Percentiles rank a stretch among this genome's conserved stretches.
Evolutionary conservation across 2,888 invertebrate species (phyloP).

Genomic region (Leucoma salicis): DNA sequence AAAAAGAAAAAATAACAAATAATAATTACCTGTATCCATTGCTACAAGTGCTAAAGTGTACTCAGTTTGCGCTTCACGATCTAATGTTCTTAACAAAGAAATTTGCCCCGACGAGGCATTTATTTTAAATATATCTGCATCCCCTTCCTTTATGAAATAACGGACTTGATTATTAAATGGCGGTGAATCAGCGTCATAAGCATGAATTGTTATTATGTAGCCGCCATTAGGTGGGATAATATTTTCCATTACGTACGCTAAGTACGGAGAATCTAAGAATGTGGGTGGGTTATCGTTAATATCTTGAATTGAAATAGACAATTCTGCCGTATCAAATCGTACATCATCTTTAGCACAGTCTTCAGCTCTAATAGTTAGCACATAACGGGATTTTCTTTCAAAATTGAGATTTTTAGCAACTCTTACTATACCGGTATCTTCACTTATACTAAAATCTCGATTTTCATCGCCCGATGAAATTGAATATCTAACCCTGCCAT

Average conservation of each 20-base stretch:
- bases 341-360: constrained; percentile 90
- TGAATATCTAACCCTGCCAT: constrained; percentile 95
- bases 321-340: constrained; percentile 89
- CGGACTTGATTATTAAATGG: constrained; percentile 95
- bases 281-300: constrained; percentile 97
- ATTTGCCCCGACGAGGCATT: constrained; percentile 96
- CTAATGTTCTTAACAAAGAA: constrained; percentile 90
- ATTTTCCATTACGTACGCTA: constrained; percentile 96
- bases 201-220: constrained; percentile 91
- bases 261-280: constrained; percentile 96
- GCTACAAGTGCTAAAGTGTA: constrained; percentile 93
- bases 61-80: constrained; percentile 92
- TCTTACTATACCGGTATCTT: constrained; percentile 94
- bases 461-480: constrained; percentile 95
- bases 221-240: constrained; percentile 90
- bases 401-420: constrained; percentile 97
- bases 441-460: constrained; percentile 94
- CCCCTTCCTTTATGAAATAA: constrained; percentile 96
- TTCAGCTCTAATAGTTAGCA: constrained; percentile 92
- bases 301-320: constrained; percentile 92
- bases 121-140: constrained; percentile 94
- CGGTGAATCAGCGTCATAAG: constrained; percentile 95
- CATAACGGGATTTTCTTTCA: constrained; percentile 93
- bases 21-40: constrained; percentile 93
- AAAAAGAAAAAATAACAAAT: background rate